Conservation (phyloP, 2,113 vertebrate genomes). For the Cathartes aura region DNA sequence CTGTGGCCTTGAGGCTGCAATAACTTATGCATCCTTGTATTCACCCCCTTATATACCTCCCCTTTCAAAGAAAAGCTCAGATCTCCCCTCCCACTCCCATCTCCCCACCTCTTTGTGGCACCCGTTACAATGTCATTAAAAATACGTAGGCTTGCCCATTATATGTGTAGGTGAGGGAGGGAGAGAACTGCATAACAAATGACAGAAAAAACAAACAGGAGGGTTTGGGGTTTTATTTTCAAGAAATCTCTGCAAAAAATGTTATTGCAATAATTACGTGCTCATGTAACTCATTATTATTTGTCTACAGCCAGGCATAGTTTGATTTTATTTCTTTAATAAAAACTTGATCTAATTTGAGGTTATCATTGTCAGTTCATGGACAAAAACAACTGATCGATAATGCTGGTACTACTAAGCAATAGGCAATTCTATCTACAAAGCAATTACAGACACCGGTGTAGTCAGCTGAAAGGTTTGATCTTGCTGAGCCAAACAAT, state of each 20-base stretch:
- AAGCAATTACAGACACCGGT: not conserved
- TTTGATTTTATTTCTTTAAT: conserved; percentile 50
- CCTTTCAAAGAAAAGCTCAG: not conserved
- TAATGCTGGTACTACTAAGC: not conserved
- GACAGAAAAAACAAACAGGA: not conserved
- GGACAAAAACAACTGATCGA: not conserved
- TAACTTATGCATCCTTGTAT: conserved; percentile 36
- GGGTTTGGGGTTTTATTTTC: not conserved
- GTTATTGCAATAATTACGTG: not conserved
- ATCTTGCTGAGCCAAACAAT: conserved; percentile 7
- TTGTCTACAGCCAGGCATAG: conserved; percentile 18
- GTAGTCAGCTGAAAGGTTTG: not conserved
- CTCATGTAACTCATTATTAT: not conserved
- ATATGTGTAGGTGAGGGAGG: not conserved
- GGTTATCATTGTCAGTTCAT: conserved; percentile 21
- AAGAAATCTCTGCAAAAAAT: not conserved
- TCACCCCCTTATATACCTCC: not conserved
- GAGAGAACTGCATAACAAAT: not conserved
- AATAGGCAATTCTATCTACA: conserved; percentile 7
- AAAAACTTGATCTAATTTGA: conserved; percentile 54
- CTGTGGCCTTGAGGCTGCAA: conserved; percentile 36
- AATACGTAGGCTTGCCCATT: not conserved
- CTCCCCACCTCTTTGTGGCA: not conserved
- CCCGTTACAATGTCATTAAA: not conserved
- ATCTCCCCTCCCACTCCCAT: not conserved